Conservation (phyloP, 1,140 invertebrate genomes). For the Conopomorpha cramerella region DNA sequence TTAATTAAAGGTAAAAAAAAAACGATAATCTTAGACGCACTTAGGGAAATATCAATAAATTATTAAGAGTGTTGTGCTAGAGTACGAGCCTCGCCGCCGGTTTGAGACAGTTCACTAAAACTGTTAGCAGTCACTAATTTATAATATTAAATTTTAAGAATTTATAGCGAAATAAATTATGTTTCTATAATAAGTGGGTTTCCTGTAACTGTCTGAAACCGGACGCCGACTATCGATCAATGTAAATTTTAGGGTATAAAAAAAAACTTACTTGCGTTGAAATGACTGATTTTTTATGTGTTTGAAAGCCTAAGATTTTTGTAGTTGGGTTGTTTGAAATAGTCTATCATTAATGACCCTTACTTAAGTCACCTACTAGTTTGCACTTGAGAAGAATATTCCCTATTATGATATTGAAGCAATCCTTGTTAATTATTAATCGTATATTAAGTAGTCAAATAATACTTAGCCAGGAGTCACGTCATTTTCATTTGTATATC, state of each 20-base stretch:
- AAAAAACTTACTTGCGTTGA: conserved; percentile 57
- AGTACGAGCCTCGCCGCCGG: conserved; percentile 45
- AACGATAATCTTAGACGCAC: conserved; percentile 55
- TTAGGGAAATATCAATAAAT: conserved; percentile 59
- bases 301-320: conserved; percentile 58
- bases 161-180: conserved; percentile 54
- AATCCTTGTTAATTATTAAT: conserved; percentile 56
- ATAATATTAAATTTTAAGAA: conserved; percentile 51
- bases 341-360: no score
- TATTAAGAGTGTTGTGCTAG: conserved; percentile 60
- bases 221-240: conserved; percentile 49
- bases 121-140: conserved; percentile 55
- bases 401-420: conserved; percentile 46
- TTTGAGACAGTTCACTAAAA: conserved; percentile 38
- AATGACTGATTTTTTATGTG: conserved; percentile 63
- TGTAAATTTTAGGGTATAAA: conserved; percentile 56
- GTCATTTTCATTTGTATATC: conserved; percentile 28
- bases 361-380: conserved; percentile 51
- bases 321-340: conserved; percentile 48
- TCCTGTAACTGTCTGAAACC: conserved; percentile 40
- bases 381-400: conserved; percentile 35
- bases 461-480: conserved; percentile 9
- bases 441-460: conserved; percentile 44
- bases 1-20: no score
- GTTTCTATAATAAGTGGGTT: conserved; percentile 28